Base-by-base conservation (phyloP, 2,797 vertebrate species). In the Poeciliopsis paucimaculata region DNA sequence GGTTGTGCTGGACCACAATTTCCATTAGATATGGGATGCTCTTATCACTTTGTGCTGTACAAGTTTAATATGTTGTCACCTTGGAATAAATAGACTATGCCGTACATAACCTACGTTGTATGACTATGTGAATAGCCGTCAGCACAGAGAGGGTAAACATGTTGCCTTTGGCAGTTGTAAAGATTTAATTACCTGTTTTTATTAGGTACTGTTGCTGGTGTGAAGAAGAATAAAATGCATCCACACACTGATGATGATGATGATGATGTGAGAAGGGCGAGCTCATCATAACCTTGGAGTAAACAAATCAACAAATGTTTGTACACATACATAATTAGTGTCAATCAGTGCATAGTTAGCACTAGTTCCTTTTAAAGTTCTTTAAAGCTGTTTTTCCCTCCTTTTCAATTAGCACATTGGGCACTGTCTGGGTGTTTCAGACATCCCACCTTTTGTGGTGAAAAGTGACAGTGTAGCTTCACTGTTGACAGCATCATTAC, bases 281-380 rank as follows among this genome's bases (percentile, higher is more conserved):
- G 31, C 31, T 39, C 31, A 0, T 34, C 31, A 1, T 53, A 53
- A 71, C 68, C 68, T n/a, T 45, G 41, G 41, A 73, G 72, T 26
- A 73, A 73, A 73, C 72, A 51, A 73, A 71, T 71, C 64, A 45
- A 71, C 68, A 71, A 34, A 73, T 51, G 47, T 53, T 73, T 73
- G 47, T 73, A 49, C 31, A 51, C 72, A 34, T 34, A 6, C 31
- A 18, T 36, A 53, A 51, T 73, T 73, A 36, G 46, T 53, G 72
- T 51, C 72, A 73, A 34, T 74, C 72, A 53, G 72, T 36, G 36
- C 20, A 74, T 73, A 36, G 68, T 39, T 39, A 15, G 72, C 34
- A 55, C 20, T 39, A 74, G 36, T 39, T 74, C 23, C 6, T 74
- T 51, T 53, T 53, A 53, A 55, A 34, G 11, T 74, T 74, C 31